These are phyloP conservation scores for Amblyornis subalaris DNA, from an alignment of 2,113 vertebrate genomes.

Conservation along the genomic window DNA sequence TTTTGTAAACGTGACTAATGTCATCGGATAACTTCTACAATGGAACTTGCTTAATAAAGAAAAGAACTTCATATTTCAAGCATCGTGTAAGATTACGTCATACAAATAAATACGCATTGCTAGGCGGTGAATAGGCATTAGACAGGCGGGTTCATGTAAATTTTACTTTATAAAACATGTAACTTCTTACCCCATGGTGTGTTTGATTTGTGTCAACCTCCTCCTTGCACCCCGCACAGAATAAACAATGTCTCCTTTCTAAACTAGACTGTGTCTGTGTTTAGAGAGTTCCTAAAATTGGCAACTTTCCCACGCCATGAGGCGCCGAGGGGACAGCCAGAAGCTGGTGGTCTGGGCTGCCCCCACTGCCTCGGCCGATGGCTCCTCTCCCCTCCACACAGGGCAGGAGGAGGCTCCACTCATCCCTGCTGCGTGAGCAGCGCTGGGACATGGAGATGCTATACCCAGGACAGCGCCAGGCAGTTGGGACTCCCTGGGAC, in stretches of 20 bases:
- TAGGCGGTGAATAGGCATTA: not conserved
- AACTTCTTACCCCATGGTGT: not conserved
- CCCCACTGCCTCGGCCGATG: accelerated
- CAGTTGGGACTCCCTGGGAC: not conserved
- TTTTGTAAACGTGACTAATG: not conserved
- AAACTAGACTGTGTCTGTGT: not conserved
- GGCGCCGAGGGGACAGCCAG: accelerated
- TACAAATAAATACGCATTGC: not conserved
- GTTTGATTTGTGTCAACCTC: not conserved
- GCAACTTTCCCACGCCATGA: not conserved
- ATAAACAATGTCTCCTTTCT: not conserved
- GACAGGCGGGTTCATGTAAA: not conserved
- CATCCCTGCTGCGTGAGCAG: not conserved
- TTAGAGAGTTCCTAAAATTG: not conserved
- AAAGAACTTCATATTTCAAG: not conserved
- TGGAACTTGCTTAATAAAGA: not conserved
- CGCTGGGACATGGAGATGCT: not conserved
- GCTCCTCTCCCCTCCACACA: not conserved
- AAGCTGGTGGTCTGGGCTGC: not conserved
- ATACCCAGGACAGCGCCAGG: not conserved
- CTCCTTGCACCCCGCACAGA: accelerated
- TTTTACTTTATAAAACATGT: not conserved
- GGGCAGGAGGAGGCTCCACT: not conserved
- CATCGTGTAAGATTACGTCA: accelerated
- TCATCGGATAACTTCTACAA: not conserved